Conservation (phyloP, 2,888 invertebrate genomes). For the Ochropacha duplaris region DNA sequence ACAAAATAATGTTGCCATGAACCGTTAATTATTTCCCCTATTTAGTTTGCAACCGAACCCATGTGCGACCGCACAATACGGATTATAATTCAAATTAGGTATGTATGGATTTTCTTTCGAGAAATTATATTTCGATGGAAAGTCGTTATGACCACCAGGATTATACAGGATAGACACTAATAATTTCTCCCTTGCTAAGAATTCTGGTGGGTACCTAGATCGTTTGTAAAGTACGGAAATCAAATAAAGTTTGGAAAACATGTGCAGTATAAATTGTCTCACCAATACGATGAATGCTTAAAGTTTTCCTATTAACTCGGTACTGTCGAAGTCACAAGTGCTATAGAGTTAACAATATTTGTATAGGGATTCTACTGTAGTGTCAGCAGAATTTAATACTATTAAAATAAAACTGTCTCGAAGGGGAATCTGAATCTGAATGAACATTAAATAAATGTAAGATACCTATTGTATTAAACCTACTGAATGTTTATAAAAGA, state of each 20-base stretch:
- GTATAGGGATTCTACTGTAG: not conserved
- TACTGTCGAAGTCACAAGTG: slow-evolving; percentile 15
- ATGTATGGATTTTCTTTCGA: not conserved
- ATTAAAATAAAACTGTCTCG: too few species aligned
- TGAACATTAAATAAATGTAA: too few species aligned
- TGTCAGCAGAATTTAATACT: too few species aligned
- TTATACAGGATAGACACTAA: not conserved
- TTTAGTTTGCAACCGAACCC: not conserved
- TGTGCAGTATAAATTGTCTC: slow-evolving; percentile 22
- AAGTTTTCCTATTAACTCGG: slow-evolving; percentile 27
- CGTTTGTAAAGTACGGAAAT: slow-evolving; percentile 9
- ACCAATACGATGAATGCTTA: slow-evolving; percentile 20
- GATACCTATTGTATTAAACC: too few species aligned
- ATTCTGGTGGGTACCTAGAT: not conserved
- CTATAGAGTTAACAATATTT: not conserved
- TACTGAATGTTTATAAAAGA: too few species aligned
- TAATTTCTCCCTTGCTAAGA: too few species aligned
- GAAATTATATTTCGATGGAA: not conserved
- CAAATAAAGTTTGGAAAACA: slow-evolving; percentile 11
- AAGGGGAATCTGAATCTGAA: too few species aligned
- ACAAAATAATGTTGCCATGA: slow-evolving; percentile 62
- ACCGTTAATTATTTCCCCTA: slow-evolving; percentile 64
- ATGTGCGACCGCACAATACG: not conserved
- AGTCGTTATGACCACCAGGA: not conserved
- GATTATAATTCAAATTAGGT: not conserved